Conservation (phyloP, 2,888 invertebrate species). For the Leptopilina drosophilae region DNA sequence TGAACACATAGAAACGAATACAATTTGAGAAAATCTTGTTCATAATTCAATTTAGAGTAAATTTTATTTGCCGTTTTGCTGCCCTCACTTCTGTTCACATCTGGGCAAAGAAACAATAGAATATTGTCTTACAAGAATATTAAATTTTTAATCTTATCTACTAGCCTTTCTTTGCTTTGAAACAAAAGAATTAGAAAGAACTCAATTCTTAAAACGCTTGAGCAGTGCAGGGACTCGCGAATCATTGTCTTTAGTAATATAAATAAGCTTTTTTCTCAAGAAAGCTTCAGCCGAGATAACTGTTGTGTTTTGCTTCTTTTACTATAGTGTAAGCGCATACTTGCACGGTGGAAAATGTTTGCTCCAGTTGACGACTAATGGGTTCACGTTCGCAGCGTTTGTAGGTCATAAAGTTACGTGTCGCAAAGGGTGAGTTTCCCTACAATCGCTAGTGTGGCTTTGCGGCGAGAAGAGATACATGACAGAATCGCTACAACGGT, state of each 20-base stretch:
- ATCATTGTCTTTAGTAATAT: conserved; percentile 6
- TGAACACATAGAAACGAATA: too few relatives aligned
- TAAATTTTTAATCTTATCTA: neutral
- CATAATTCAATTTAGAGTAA: neutral
- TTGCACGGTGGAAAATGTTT: conserved; percentile 55
- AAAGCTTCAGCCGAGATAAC: neutral
- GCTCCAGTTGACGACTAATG: conserved; percentile 53
- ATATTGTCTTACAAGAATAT: neutral
- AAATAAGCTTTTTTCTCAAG: neutral
- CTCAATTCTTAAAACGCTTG: neutral
- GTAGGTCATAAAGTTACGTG: conserved; percentile 48
- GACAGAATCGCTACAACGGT: conserved; percentile 26
- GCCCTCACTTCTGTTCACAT: neutral
- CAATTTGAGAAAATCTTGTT: too few relatives aligned
- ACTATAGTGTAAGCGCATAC: conserved; percentile 52
- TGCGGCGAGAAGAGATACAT: conserved; percentile 22
- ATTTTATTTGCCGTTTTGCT: neutral
- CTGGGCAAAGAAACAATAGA: neutral
- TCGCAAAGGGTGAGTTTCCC: conserved; percentile 37
- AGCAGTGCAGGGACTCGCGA: neutral
- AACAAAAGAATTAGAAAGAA: neutral
- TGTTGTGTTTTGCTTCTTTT: conserved; percentile 12
- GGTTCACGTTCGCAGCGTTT: conserved; percentile 50
- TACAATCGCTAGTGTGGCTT: conserved; percentile 34
- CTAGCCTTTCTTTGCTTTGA: neutral